Conservation (phyloP, 2,113 vertebrate genomes). For the Clarias magur region DNA sequence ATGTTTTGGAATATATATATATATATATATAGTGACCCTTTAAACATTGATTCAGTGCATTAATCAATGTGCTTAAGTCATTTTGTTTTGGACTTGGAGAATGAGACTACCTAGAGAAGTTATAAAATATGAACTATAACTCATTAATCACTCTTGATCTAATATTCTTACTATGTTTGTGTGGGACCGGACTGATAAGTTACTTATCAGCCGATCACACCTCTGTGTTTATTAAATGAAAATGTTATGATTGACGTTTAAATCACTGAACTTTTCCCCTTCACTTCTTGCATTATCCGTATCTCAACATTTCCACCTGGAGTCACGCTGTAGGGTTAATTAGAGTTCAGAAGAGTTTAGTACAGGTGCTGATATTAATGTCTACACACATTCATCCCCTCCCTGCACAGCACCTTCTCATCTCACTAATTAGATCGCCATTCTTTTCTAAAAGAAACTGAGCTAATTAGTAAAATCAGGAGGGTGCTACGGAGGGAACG, state of each 20-base stretch:
- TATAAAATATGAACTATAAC: not conserved
- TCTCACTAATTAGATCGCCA: slow-evolving; percentile 9
- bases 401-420: not conserved
- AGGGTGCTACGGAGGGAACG: not conserved
- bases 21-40: not conserved
- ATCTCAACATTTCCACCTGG: not conserved
- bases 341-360: not conserved
- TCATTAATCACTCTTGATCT: not conserved
- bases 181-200: not conserved
- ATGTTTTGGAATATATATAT: no score
- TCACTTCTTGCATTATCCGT: not conserved
- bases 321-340: slow-evolving; percentile 19
- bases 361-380: not conserved
- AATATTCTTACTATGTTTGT: not conserved
- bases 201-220: not conserved
- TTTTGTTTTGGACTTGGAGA: not conserved
- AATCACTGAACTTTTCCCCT: not conserved
- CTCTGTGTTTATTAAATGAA: no score
- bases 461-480: slow-evolving; percentile 24
- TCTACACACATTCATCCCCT: slow-evolving; percentile 1
- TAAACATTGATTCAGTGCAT: not conserved
- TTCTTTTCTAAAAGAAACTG: not conserved
- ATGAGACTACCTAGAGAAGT: not conserved
- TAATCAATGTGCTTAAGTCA: not conserved
- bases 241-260: not conserved